Conservation (phyloP, 1,140 invertebrate species). For the Macrocentrus cingulum region DNA sequence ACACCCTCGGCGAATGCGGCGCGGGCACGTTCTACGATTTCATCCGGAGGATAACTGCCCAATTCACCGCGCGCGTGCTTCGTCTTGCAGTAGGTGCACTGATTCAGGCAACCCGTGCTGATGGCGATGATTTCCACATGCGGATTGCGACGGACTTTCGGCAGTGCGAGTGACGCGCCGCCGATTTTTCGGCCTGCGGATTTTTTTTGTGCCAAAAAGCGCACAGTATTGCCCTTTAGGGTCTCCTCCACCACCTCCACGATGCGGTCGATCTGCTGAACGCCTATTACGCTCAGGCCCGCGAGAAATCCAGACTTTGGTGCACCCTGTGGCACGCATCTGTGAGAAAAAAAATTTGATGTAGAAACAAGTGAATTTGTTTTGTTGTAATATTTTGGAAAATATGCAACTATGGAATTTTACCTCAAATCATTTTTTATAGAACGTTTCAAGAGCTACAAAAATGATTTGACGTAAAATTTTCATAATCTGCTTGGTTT, state of each 20-base stretch:
- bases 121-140: slow-evolving; percentile 98
- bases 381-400: too few relatives aligned
- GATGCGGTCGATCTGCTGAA: slow-evolving; percentile 97
- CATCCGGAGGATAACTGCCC: slow-evolving; percentile 87
- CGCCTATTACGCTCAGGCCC: slow-evolving; percentile 90
- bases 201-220: slow-evolving; percentile 82
- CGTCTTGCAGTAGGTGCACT: slow-evolving; percentile 99
- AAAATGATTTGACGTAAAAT: too few relatives aligned
- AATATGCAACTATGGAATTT: too few relatives aligned
- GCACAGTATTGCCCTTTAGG: slow-evolving; percentile 86
- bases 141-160: slow-evolving; percentile 94
- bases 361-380: neutral
- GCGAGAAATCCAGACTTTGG: slow-evolving; percentile 73
- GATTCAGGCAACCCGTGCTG: slow-evolving; percentile 96
- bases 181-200: slow-evolving; percentile 79
- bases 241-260: slow-evolving; percentile 98
- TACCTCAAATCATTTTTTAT: too few relatives aligned
- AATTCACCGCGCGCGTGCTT: slow-evolving; percentile 96
- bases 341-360: slow-evolving; percentile 31
- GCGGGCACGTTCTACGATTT: slow-evolving; percentile 75
- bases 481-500: too few relatives aligned
- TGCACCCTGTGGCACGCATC: slow-evolving; percentile 87
- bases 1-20: slow-evolving; percentile 93
- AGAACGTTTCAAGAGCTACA: too few relatives aligned
- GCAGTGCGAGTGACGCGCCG: slow-evolving; percentile 82